Evolutionary conservation across 2,797 vertebrate genomes (phyloP), one percentile per base, ranked within the genome.

Genomic region (Onychomys torridus): DNA sequence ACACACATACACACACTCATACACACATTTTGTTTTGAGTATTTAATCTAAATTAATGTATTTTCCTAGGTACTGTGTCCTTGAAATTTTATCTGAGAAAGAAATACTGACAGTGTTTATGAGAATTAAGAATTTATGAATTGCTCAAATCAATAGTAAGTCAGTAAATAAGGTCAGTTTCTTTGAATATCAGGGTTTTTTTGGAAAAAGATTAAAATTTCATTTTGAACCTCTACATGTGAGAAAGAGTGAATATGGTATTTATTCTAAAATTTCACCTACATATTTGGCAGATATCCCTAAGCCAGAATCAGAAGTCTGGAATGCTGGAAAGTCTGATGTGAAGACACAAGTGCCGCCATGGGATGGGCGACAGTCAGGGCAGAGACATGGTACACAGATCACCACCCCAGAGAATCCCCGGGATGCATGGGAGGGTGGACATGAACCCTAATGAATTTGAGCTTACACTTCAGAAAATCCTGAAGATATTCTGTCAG

Each of bases 121-220:
- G 59, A 76, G n/a, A 55, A 73, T 83, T 65, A 82, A 73, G 49
- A 75, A 16, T 43, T 89, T 87, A 32, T 82, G 32, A 79, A 86
- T 34, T 78, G 3, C 55, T 63, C 25, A 91, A 77, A 78, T 87
- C 27, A 73, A 14, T 63, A 63, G 32, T 65, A 25, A 90, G 21
- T 73, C 8, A 63, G 11, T 57, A 55, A 73, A 25, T 49, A 63
- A 69, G 67, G 21, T 89, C 9, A 49, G 5, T 92, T 75, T 93
- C n/a, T 95, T 55, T 93, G 52, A 59, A 81, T 77, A 37, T 37
- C 6, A 84, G 29, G 84, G 34, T n/a, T 7, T n/a, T 37, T 21
- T 89, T 86, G 87, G 19, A 89, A 78, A 40, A 82, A 73, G 12
- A 91, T 43, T 85, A 95, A 93, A 59, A n/a, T 93, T 90, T 73